Evolutionary conservation across 2,797 vertebrate genomes (phyloP).

Genomic region (Hafferia zeledoni): DNA sequence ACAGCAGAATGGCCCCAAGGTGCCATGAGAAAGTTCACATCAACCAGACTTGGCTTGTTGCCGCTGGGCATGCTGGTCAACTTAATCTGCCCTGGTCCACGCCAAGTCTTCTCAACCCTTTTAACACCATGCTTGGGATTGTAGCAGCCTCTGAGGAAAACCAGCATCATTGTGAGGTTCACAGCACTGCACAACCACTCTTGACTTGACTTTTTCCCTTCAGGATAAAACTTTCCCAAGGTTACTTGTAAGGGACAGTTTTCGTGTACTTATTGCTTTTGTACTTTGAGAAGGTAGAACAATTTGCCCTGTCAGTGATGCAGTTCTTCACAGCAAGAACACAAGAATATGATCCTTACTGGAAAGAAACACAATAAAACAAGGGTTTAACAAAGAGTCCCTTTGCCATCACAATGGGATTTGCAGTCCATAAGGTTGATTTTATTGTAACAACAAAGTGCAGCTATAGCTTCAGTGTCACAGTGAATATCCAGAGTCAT

Average conservation of each 20-base stretch:
- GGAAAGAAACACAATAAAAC: background rate
- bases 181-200: background rate
- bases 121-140: background rate
- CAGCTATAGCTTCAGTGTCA: background rate
- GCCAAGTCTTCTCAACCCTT: fast-evolving
- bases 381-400: background rate
- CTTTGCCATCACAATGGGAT: background rate
- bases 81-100: fast-evolving
- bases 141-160: background rate
- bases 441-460: background rate
- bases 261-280: background rate
- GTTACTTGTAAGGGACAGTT: background rate
- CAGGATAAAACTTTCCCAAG: background rate
- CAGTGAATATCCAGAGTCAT: background rate
- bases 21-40: background rate
- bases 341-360: background rate
- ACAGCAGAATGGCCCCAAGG: background rate
- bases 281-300: background rate
- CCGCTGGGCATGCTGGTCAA: background rate
- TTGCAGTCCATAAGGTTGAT: background rate
- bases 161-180: background rate
- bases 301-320: background rate
- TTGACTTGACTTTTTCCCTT: background rate
- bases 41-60: background rate
- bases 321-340: background rate